Conservation (phyloP, 2,888 invertebrate species). For the Nymphalis polychloros region DNA sequence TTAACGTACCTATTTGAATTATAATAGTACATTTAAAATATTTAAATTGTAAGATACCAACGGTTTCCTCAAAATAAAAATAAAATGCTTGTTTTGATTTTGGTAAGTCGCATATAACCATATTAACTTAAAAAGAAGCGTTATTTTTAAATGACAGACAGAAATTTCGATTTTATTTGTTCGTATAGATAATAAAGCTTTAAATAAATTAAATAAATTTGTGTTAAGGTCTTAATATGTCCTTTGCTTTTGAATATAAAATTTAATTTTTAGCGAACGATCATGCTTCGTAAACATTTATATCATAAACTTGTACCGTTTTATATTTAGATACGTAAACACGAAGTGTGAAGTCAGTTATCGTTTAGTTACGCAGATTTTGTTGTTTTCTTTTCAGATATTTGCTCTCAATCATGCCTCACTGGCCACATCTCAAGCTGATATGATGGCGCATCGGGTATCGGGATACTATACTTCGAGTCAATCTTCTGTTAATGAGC, state of each 20-base stretch:
- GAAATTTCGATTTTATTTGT: too few relatives aligned
- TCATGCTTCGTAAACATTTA: constrained; percentile 37
- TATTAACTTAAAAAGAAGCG: too few relatives aligned
- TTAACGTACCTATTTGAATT: too few relatives aligned
- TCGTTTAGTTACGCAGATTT: not conserved
- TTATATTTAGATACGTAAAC: constrained; percentile 37
- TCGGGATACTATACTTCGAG: constrained; percentile 95
- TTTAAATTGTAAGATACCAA: too few relatives aligned
- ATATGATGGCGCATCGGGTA: constrained; percentile 89
- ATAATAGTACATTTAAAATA: too few relatives aligned
- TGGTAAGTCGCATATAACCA: too few relatives aligned
- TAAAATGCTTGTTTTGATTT: too few relatives aligned
- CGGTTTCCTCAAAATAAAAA: too few relatives aligned
- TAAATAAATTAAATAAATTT: not conserved
- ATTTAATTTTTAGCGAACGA: constrained; percentile 14
- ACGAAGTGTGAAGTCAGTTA: constrained; percentile 18
- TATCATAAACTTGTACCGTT: constrained; percentile 24
- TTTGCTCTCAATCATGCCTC: constrained; percentile 83
- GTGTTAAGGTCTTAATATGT: constrained; percentile 1
- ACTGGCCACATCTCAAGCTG: constrained; percentile 84
- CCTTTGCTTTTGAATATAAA: not conserved
- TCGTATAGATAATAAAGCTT: too few relatives aligned
- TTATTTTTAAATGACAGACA: too few relatives aligned
- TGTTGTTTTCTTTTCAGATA: constrained; percentile 66
- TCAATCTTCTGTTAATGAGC: constrained; percentile 84